Evolutionary conservation across 2,797 vertebrate species (phyloP), one percentile per base, ranked within the genome.

Genomic region (Trachurus trachurus): DNA sequence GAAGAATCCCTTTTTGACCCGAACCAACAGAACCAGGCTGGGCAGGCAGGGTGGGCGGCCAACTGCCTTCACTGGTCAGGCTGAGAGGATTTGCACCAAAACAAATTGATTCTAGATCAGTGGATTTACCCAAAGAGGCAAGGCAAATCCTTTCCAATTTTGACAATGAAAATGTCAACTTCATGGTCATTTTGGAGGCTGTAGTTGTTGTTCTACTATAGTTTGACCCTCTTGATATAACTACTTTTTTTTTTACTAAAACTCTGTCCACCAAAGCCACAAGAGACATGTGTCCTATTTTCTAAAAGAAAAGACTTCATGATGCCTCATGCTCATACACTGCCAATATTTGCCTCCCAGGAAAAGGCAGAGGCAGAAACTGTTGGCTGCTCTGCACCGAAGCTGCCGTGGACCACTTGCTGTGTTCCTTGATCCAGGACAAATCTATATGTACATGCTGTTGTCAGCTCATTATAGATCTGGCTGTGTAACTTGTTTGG

Each of bases 371-470:
- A 66, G 26, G 45, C 44, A 69, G 2, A 77, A 62, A 76, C 47
- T 71, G 53, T 60, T 17, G 3, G 29, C 53, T 42, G 22, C 4
- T 6, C 16, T 74, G 21, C 19, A 45, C 39, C 71, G 10, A 15
- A 6, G 13, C 54, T 71, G 16, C 68, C 31, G 61, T n/a, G 31
- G 57, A 69, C 56, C 29, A 6, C 80, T 74, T 17, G 29, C 60
- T 81, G 71, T 65, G 56, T 81, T 70, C 11, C 44, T 56, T 1
- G 60, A 81, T 67, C 66, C 37, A 72, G 60, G 26, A 61, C 6
- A 84, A 86, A 82, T 86, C 67, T 65, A 75, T 78, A 74, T 49
- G 52, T 63, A 60, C 47, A 74, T 9, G 21, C 22, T 76, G 72
- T 10, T 64, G 56, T 61, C 74, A 69, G 59, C 67, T 80, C 50